These are phyloP conservation scores for Corythoichthys haematopterus DNA, from an alignment of 2,113 vertebrate species.

Conservation along the genomic window DNA sequence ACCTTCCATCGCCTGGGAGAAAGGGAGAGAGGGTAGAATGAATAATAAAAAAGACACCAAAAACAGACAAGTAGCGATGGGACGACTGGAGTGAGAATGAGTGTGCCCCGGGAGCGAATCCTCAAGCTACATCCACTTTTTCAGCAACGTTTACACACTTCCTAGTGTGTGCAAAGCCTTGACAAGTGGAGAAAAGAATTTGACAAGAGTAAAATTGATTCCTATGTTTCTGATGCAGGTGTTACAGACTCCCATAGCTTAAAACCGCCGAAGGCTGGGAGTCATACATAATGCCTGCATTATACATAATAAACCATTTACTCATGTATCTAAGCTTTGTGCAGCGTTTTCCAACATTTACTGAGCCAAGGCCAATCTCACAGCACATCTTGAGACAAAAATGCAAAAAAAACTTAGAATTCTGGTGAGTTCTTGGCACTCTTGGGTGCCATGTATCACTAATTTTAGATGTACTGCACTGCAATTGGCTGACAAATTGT, in stretches of 20 bases:
- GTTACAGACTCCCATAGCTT: slow-evolving; percentile 46
- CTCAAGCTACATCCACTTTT: slow-evolving; percentile 31
- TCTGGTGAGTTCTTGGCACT: no score
- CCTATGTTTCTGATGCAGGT: slow-evolving; percentile 63
- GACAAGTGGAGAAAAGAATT: slow-evolving; percentile 63
- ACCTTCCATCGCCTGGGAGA: slow-evolving; percentile 68
- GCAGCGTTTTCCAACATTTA: neutral
- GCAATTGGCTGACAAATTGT: slow-evolving; percentile 5
- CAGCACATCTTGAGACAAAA: neutral
- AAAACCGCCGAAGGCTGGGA: slow-evolving; percentile 35
- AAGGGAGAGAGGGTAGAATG: slow-evolving; percentile 24
- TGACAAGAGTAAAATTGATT: slow-evolving; percentile 75
- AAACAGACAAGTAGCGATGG: slow-evolving; percentile 34
- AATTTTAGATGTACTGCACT: neutral
- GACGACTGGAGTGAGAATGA: slow-evolving; percentile 38
- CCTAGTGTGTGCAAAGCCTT: slow-evolving; percentile 33
- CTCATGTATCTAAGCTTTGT: slow-evolving; percentile 9
- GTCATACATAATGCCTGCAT: slow-evolving; percentile 44
- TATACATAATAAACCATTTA: slow-evolving; percentile 25
- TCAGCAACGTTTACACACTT: slow-evolving; percentile 46
- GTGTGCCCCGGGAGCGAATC: slow-evolving; percentile 42
- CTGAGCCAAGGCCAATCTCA: neutral
- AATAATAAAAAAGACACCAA: slow-evolving; percentile 28
- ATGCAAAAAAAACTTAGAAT: neutral
- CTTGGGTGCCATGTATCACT: no score